Evolutionary conservation across 2,888 invertebrate species (phyloP), one percentile per base, ranked within the genome.

Genomic region (Deladenus siricidicola): DNA sequence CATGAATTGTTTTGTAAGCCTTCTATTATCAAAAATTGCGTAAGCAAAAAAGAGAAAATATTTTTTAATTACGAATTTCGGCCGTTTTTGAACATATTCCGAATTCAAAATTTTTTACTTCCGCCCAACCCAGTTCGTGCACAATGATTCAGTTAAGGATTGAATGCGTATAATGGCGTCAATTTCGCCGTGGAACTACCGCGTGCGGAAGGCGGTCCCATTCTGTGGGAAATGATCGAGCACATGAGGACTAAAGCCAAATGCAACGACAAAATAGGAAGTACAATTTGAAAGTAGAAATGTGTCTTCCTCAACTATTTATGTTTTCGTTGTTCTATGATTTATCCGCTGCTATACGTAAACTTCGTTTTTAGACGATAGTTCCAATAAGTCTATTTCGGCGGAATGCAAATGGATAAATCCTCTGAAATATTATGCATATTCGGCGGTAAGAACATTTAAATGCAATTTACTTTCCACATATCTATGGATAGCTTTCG

Each of bases 381-480:
- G 54, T 17, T n/a, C 17, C 23, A 29, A 57, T 23, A 21, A 61
- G n/a, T 63, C 53, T 14, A 42, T 29, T 4, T 51, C 50, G 23
- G 19, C 28, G 26, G 17, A 30, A 17, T 66, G 66, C 56, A 50
- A 58, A 8, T 67, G 67, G 66, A 67, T 67, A n/a, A 17, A 44
- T 8, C 58, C 56, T 6, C 56, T 73, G 24, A 75, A 76, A 58
- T 76, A 74, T 56, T 69, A 72, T 57, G 75, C 74, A 0, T 76
- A 75, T 48, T 76, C 75, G 26, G 76, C 73, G 21, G 75, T 75
- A 50, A 59, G 64, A n/a, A n/a, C n/a, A n/a, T n/a, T n/a, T n/a
- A n/a, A n/a, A n/a, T n/a, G n/a, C n/a, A n/a, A n/a, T n/a, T n/a
- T n/a, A n/a, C n/a, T n/a, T n/a, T n/a, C n/a, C n/a, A n/a, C n/a